A percentile compares a stretch with the other conserved stretches of the same genome.
Conservation (phyloP, 2,888 invertebrate genomes). For the Sinotaia quadrata region DNA sequence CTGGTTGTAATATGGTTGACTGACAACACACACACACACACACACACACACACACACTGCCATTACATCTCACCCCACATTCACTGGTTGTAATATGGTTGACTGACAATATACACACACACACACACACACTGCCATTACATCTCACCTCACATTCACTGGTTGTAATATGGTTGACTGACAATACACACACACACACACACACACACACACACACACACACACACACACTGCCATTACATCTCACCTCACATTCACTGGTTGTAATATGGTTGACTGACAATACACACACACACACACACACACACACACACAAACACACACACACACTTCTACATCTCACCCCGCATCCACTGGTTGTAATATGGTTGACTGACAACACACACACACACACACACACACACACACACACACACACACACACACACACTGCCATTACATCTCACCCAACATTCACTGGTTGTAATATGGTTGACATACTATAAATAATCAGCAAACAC, state of each 20-base stretch:
- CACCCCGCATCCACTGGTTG: neutral
- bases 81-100: too few relatives aligned
- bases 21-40: too few relatives aligned
- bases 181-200: conserved; percentile 10
- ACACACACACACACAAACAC: neutral
- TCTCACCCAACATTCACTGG: neutral
- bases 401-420: conserved; percentile 6
- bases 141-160: too few relatives aligned
- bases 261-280: neutral
- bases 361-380: neutral
- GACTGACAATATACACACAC: neutral
- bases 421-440: neutral
- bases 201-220: neutral
- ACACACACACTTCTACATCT: neutral
- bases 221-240: neutral
- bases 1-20: too few relatives aligned
- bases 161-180: too few relatives aligned
- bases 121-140: conserved; percentile 5
- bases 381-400: conserved; percentile 4
- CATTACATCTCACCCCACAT: too few relatives aligned
- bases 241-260: too few relatives aligned
- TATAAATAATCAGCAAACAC: too few relatives aligned
- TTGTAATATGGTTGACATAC: too few relatives aligned
- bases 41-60: too few relatives aligned
- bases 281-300: neutral